Conservation (phyloP, 2,113 vertebrate species). For the Strix uralensis region DNA sequence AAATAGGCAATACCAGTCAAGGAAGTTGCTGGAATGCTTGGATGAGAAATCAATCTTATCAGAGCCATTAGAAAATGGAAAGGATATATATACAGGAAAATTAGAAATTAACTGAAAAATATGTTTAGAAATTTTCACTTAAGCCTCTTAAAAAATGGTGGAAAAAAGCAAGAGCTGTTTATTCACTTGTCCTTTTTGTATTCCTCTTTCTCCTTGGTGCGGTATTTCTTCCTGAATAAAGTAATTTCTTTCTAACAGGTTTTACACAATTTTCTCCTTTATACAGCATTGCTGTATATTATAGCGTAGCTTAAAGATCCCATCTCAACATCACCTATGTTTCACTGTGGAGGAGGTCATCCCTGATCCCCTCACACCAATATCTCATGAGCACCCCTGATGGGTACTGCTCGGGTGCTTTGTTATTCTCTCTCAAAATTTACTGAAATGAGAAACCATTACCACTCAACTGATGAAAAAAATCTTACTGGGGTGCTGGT, state of each 20-base stretch:
- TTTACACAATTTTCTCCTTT: not conserved
- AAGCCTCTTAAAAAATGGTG: not conserved
- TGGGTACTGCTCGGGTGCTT: not conserved
- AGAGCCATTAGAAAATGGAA: not conserved
- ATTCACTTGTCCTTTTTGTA: not conserved
- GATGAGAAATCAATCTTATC: not conserved
- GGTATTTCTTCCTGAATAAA: not conserved
- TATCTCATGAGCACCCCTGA: not conserved
- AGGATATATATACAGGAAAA: not conserved
- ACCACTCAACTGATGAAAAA: not conserved
- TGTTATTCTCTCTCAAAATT: not conserved
- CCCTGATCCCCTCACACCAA: not conserved
- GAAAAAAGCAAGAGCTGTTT: not conserved
- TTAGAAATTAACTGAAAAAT: not conserved
- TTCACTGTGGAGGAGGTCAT: not conserved
- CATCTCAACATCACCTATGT: rapidly evolving
- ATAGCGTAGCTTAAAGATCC: not conserved
- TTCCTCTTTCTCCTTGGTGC: not conserved
- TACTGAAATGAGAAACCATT: not conserved
- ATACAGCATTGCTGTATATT: not conserved
- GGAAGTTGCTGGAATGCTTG: not conserved
- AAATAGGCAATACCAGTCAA: not conserved
- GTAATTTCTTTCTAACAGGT: not conserved
- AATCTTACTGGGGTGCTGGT: not conserved
- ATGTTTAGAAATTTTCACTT: not conserved